These are phyloP conservation scores for Pygmarrhopalites habei DNA, from an alignment of 1,140 invertebrate genomes.

Conservation along the genomic window DNA sequence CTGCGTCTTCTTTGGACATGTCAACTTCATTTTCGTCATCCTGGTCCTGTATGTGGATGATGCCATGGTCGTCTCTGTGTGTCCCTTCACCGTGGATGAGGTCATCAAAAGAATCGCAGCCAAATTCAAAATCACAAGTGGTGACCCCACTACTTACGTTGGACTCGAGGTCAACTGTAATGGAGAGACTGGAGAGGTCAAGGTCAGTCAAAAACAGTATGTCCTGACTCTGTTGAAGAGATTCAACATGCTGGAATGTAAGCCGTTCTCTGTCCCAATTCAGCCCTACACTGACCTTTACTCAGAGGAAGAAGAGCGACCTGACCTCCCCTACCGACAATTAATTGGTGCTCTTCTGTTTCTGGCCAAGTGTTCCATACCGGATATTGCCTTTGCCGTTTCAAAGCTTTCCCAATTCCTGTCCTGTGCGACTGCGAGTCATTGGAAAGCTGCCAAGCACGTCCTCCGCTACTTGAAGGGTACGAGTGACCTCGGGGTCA, in stretches of 20 bases:
- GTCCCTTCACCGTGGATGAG: constrained; percentile 29
- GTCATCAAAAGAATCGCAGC: constrained; percentile 29
- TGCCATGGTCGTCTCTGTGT: constrained; percentile 39
- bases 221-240: neutral
- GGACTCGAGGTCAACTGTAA: neutral
- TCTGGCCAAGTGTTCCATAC: neutral
- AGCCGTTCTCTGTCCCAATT: neutral
- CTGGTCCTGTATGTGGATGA: neutral
- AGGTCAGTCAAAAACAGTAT: neutral
- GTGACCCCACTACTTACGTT: neutral
- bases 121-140: constrained; percentile 37
- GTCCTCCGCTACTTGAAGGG: neutral
- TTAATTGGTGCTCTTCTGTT: constrained; percentile 12
- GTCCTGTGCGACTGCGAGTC: neutral
- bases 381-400: constrained; percentile 17
- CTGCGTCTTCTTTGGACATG: constrained; percentile 32
- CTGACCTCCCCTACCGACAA: constrained; percentile 15
- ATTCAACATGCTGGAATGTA: neutral
- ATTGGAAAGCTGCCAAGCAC: neutral
- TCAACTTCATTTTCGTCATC: neutral
- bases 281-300: neutral
- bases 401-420: neutral
- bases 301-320: too few relatives aligned
- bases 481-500: neutral
- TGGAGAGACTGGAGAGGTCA: neutral